A percentile compares a stretch with the other conserved stretches of the same genome.
Evolutionary conservation across 1,140 invertebrate genomes (phyloP).

Genomic region (Metopolophium dirhodum): DNA sequence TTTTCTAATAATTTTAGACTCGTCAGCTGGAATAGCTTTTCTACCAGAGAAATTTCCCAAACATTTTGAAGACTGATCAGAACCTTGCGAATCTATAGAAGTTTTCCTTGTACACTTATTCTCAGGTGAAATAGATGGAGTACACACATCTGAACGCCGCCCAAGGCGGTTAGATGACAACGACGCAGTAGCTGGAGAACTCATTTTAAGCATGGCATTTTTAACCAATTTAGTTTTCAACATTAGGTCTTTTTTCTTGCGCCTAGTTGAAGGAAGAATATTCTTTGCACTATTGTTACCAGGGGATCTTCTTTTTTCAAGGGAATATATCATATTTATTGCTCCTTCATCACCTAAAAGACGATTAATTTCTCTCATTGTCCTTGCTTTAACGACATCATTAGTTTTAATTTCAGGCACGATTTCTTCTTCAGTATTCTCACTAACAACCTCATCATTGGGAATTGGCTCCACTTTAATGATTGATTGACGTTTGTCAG

Average conservation of each 20-base stretch:
- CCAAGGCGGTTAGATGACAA: not conserved
- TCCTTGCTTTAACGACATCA: constrained; percentile 57
- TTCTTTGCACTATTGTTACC: constrained; percentile 59
- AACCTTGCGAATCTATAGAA: constrained; percentile 59
- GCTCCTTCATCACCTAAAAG: constrained; percentile 84
- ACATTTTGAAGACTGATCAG: constrained; percentile 48
- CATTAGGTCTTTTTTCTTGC: constrained; percentile 61
- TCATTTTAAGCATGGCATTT: constrained; percentile 66
- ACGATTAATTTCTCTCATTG: constrained; percentile 74
- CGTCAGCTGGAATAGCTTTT: constrained; percentile 68
- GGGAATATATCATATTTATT: constrained; percentile 81
- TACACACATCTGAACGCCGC: constrained; percentile 42
- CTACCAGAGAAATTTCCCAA: constrained; percentile 41
- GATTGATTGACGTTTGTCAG: constrained; percentile 55
- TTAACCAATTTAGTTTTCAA: constrained; percentile 66
- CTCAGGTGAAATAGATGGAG: constrained; percentile 26
- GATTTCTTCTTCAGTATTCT: constrained; percentile 41
- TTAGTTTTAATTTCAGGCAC: constrained; percentile 17
- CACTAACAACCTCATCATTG: constrained; percentile 42
- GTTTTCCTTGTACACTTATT: constrained; percentile 58
- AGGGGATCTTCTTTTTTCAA: constrained; percentile 66
- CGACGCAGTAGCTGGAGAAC: constrained; percentile 58
- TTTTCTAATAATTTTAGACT: constrained; percentile 78
- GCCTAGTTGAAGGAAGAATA: constrained; percentile 61
- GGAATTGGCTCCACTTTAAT: not conserved